Conservation (phyloP, 2,888 invertebrate species). For the Proisotoma minuta region DNA sequence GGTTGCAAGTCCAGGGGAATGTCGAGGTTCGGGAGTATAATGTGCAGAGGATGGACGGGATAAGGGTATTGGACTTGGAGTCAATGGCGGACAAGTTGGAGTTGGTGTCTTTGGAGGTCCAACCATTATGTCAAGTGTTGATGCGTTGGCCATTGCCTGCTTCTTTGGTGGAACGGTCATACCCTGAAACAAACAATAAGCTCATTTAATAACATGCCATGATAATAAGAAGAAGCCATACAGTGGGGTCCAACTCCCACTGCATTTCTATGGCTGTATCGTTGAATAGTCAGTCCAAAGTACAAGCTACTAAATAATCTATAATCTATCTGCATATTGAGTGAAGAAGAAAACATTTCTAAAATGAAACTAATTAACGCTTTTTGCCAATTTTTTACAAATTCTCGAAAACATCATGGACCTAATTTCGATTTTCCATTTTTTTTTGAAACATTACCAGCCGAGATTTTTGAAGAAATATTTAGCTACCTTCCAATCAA, state of each 20-base stretch:
- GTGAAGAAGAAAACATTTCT: no score
- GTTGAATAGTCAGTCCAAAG: no score
- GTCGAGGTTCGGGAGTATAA: slow-evolving; percentile 14
- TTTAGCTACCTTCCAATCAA: neutral
- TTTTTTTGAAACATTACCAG: neutral
- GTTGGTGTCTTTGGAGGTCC: slow-evolving; percentile 45
- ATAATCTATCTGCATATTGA: no score
- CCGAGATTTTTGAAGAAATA: slow-evolving; percentile 15
- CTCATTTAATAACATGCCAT: no score
- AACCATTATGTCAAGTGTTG: slow-evolving; percentile 28
- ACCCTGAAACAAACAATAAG: no score
- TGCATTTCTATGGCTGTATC: no score
- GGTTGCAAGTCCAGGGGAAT: slow-evolving; percentile 10
- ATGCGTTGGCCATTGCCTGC: slow-evolving; percentile 26
- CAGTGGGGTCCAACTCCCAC: no score
- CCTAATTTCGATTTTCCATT: no score
- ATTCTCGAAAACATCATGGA: no score
- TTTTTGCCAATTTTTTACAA: neutral
- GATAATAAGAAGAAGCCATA: neutral
- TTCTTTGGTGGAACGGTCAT: slow-evolving; percentile 40
- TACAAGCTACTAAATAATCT: no score
- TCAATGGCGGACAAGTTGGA: slow-evolving; percentile 38
- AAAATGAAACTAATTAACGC: no score
- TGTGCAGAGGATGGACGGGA: slow-evolving; percentile 41
- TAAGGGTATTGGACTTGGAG: slow-evolving; percentile 39